Conservation (phyloP, 1,140 invertebrate genomes). For the Gonioctena quinquepunctata region DNA sequence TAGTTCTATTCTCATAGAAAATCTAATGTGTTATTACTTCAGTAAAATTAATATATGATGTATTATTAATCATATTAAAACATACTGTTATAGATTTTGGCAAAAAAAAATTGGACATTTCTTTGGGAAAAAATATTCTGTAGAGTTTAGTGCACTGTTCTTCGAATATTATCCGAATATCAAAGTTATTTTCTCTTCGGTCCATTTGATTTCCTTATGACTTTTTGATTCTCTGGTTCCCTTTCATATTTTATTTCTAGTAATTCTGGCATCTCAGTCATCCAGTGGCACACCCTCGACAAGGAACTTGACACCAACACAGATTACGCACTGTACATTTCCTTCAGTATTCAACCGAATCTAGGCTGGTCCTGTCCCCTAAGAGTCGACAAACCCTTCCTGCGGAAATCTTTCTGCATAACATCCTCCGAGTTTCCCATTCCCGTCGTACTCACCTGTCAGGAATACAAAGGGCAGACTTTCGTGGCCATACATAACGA, state of each 20-base stretch:
- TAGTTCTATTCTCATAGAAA: no score
- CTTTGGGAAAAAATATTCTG: no score
- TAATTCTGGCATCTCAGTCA: constrained; percentile 57
- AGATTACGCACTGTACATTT: constrained; percentile 51
- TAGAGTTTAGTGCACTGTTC: no score
- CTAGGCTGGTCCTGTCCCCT: constrained; percentile 61
- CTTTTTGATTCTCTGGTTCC: background rate
- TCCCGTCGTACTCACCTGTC: constrained; percentile 59
- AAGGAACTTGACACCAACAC: constrained; percentile 26
- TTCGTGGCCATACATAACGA: constrained; percentile 65
- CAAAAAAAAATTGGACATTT: no score
- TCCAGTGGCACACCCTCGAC: constrained; percentile 55
- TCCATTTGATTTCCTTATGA: no score
- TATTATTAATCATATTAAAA: no score
- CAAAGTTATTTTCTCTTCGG: no score
- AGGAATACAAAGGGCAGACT: constrained; percentile 62
- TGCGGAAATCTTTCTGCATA: constrained; percentile 56
- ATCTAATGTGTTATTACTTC: no score
- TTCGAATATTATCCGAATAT: no score
- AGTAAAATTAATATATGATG: no score
- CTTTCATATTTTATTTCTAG: constrained; percentile 49
- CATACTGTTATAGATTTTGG: no score
- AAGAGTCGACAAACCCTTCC: constrained; percentile 58
- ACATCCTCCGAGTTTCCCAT: constrained; percentile 40
- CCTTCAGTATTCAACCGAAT: constrained; percentile 54